Evolutionary conservation across 2,888 invertebrate species (phyloP).

Genomic region (Coenonympha arcania): DNA sequence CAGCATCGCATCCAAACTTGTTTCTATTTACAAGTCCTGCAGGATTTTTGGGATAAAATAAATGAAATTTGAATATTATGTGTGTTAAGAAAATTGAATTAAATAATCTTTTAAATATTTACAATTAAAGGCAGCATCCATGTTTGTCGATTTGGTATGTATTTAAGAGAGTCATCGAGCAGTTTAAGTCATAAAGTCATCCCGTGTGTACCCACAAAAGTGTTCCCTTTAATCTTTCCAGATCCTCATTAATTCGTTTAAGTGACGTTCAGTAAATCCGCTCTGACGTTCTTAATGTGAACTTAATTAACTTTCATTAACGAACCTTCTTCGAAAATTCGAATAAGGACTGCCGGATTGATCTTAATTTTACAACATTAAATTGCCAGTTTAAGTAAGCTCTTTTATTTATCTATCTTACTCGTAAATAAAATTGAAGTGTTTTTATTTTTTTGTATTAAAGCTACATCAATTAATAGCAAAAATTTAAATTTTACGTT

Average conservation of each 20-base stretch:
- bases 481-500: no score
- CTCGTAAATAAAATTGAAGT: no score
- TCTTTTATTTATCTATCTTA: no score
- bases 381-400: no score
- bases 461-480: no score
- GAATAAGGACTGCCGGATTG: background rate
- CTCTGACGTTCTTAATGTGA: slow-evolving; percentile 60
- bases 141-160: background rate
- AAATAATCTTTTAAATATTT: no score
- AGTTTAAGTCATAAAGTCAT: background rate
- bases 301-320: slow-evolving; percentile 68
- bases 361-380: no score
- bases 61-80: background rate
- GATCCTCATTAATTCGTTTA: slow-evolving; percentile 64
- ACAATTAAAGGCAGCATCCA: background rate
- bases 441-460: no score
- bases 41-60: no score
- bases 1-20: no score
- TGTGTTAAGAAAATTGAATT: no score
- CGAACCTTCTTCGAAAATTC: slow-evolving; percentile 42
- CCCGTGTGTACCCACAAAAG: slow-evolving; percentile 36
- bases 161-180: background rate
- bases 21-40: no score
- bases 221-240: slow-evolving; percentile 55
- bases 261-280: slow-evolving; percentile 60